Evolutionary conservation across 2,888 invertebrate species (phyloP).

Genomic region (Hymenopus coronatus): DNA sequence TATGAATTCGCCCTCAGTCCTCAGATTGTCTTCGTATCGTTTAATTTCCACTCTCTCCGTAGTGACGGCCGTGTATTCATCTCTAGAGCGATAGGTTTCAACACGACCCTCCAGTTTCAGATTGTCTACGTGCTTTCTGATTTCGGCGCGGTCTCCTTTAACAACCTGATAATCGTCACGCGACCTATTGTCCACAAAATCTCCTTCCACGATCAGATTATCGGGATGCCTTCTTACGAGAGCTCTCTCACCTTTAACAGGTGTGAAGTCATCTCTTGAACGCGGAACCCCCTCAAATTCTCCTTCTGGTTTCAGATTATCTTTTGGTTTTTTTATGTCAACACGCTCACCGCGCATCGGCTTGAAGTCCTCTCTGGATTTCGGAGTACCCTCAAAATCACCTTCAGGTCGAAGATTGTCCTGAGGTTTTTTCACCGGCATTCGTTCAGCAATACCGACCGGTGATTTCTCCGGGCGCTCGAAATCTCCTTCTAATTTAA

Average conservation of each 20-base stretch:
- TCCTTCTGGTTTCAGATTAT: conserved; percentile 43
- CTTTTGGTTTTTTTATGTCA: conserved; percentile 55
- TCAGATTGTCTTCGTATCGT: conserved; percentile 63
- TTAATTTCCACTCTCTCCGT: conserved; percentile 51
- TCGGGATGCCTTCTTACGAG: conserved; percentile 31
- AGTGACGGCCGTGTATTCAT: conserved; percentile 16
- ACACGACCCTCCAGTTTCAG: conserved; percentile 54
- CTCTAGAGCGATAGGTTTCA: conserved; percentile 43
- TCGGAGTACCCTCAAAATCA: conserved; percentile 51
- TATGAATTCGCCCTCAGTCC: conserved; percentile 63
- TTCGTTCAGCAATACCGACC: conserved; percentile 38
- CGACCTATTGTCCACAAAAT: conserved; percentile 46
- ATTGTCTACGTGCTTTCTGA: conserved; percentile 57
- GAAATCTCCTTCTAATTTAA: conserved; percentile 42
- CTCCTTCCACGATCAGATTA: conserved; percentile 46
- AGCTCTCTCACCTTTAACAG: conserved; percentile 61
- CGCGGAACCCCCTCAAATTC: conserved; percentile 43
- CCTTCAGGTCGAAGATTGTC: conserved; percentile 58
- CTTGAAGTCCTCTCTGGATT: conserved; percentile 44
- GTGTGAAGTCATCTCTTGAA: conserved; percentile 49
- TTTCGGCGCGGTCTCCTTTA: conserved; percentile 39
- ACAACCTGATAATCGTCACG: conserved; percentile 53
- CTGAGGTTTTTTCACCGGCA: conserved; percentile 37
- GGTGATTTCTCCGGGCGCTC: conserved; percentile 41
- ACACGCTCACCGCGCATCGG: conserved; percentile 44